phyloP scores from a whole-genome alignment of 1,140 invertebrate species.

The Megalonaias nervosa region DNA sequence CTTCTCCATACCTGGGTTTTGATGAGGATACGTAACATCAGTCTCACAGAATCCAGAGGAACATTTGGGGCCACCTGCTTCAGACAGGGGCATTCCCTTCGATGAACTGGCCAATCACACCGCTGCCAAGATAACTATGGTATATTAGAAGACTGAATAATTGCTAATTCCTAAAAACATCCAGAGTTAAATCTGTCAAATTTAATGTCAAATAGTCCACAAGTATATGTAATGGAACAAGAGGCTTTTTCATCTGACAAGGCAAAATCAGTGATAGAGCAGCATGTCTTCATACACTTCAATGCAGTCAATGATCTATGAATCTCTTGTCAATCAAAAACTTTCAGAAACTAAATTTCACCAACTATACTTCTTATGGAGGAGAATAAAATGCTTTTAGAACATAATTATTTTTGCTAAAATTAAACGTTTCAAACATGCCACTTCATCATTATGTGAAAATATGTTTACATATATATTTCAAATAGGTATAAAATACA shows the following conservation, averaged over 20 bases:
- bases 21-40: conserved; percentile 21
- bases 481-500: too few species aligned
- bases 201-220: too few species aligned
- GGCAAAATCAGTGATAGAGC: neutral
- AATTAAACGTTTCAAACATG: too few species aligned
- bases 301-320: too few species aligned
- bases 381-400: too few species aligned
- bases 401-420: too few species aligned
- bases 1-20: too few species aligned
- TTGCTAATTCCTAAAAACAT: neutral
- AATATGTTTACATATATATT: too few species aligned
- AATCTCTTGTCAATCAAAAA: too few species aligned
- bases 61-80: conserved; percentile 18
- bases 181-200: neutral
- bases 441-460: too few species aligned
- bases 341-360: too few species aligned
- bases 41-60: conserved; percentile 23
- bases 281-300: neutral
- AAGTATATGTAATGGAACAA: neutral
- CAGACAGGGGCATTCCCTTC: conserved; percentile 26
- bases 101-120: conserved; percentile 29
- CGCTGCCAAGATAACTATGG: conserved; percentile 11
- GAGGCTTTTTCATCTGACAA: neutral
- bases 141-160: neutral
- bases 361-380: too few species aligned